Evolutionary conservation across 1,140 invertebrate genomes (phyloP).

Genomic region (Aleiodes sp.): DNA sequence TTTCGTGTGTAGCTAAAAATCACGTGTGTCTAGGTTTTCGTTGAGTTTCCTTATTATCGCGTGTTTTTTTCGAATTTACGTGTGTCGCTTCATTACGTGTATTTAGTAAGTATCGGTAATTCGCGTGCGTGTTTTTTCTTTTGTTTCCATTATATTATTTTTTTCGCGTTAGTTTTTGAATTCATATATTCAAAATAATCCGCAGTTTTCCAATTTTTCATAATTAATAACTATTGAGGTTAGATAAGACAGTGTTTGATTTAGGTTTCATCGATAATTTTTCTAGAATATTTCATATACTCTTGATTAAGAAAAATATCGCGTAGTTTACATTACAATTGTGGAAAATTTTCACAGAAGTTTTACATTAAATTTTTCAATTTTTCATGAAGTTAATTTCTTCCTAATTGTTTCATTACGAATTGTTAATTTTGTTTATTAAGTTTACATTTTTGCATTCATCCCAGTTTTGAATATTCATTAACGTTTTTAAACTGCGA

Average conservation of each 20-base stretch:
- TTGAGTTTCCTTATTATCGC: conserved; percentile 15
- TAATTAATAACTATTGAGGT: background rate
- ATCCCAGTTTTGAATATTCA: conserved; percentile 25
- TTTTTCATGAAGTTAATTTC: background rate
- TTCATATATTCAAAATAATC: conserved; percentile 46
- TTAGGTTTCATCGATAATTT: background rate
- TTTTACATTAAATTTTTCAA: conserved; percentile 5
- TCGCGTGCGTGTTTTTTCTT: conserved; percentile 20
- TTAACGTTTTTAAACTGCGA: background rate
- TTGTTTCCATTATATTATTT: conserved; percentile 8
- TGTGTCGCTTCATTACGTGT: background rate
- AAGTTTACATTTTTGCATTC: conserved; percentile 32
- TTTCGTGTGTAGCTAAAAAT: no score
- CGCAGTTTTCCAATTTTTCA: conserved; percentile 47
- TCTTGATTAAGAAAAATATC: no score
- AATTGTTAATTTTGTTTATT: conserved; percentile 26
- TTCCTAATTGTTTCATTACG: background rate
- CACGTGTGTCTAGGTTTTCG: background rate
- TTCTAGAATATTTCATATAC: no score
- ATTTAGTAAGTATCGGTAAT: conserved; percentile 14
- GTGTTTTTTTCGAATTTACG: conserved; percentile 13
- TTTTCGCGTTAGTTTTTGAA: conserved; percentile 16
- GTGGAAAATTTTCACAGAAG: conserved; percentile 39
- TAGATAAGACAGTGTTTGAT: background rate
- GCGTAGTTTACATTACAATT: background rate